A percentile compares a stretch with the other conserved stretches of the same genome.
Evolutionary conservation across 2,888 invertebrate species (phyloP).

Genomic region (Poecilobothrus nobilitatus): DNA sequence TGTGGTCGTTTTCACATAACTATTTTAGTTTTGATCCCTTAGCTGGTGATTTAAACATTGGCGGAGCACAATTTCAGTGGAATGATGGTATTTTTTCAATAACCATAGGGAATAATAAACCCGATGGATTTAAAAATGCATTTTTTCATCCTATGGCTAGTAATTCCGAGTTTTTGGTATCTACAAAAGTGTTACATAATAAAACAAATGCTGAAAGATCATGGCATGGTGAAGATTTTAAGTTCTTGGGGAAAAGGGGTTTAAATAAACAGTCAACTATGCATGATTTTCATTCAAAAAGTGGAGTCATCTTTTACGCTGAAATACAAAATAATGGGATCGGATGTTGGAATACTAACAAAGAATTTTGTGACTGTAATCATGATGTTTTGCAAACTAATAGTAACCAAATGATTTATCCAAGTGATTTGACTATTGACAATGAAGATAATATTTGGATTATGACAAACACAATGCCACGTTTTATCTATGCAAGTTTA

Average conservation of each 20-base stretch:
- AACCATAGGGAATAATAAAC: slow-evolving; percentile 48
- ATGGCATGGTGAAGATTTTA: slow-evolving; percentile 50
- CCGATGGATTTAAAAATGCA: slow-evolving; percentile 52
- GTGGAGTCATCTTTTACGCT: slow-evolving; percentile 59
- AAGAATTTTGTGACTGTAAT: slow-evolving; percentile 46
- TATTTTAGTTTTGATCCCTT: slow-evolving; percentile 66
- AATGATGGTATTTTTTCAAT: slow-evolving; percentile 71
- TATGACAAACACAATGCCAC: slow-evolving; percentile 58
- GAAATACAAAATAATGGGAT: slow-evolving; percentile 62
- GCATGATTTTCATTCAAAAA: slow-evolving; percentile 53
- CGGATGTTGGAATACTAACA: slow-evolving; percentile 64
- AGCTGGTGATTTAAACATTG: slow-evolving; percentile 57
- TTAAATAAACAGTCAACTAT: slow-evolving; percentile 57
- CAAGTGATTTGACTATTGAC: slow-evolving; percentile 57
- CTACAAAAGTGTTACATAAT: slow-evolving; percentile 54
- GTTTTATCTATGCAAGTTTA: slow-evolving; percentile 55
- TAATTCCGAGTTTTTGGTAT: slow-evolving; percentile 60
- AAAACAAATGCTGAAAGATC: slow-evolving; percentile 47
- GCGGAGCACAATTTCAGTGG: slow-evolving; percentile 66
- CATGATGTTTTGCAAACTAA: slow-evolving; percentile 54
- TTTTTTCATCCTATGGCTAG: slow-evolving; percentile 75
- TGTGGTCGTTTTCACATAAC: slow-evolving; percentile 66
- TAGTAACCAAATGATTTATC: slow-evolving; percentile 57
- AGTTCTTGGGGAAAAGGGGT: slow-evolving; percentile 57
- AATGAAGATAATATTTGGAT: slow-evolving; percentile 58